Percentiles rank a stretch among this genome's conserved stretches.
phyloP scores from a whole-genome alignment of 2,888 invertebrate genomes.

The Melanophora roralis region DNA sequence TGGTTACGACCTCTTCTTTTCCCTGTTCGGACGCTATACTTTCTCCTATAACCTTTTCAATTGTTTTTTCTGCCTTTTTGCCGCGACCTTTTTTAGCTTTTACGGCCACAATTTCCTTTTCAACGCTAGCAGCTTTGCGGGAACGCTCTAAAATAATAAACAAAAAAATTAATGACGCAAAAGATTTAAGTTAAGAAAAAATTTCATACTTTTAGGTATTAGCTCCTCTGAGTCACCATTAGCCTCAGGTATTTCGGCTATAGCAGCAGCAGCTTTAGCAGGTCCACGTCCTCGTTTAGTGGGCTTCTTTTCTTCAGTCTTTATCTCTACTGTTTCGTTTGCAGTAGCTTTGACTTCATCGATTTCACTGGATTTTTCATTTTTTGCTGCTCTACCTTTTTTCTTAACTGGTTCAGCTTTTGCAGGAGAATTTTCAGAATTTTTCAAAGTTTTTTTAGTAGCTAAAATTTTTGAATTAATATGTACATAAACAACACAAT shows the following conservation, averaged over 20 bases:
- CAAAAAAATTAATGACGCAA: neutral
- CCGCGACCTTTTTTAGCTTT: slow-evolving; percentile 59
- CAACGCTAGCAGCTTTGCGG: slow-evolving; percentile 42
- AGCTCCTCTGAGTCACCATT: slow-evolving; percentile 33
- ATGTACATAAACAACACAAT: neutral
- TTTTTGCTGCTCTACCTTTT: slow-evolving; percentile 44
- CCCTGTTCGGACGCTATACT: neutral
- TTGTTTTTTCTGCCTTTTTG: slow-evolving; percentile 38
- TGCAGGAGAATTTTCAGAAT: slow-evolving; percentile 26
- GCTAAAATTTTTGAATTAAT: neutral
- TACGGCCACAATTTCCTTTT: slow-evolving; percentile 34
- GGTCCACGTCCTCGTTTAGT: slow-evolving; percentile 58
- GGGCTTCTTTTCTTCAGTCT: slow-evolving; percentile 57
- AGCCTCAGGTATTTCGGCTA: neutral
- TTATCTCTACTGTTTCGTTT: neutral
- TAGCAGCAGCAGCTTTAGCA: slow-evolving; percentile 59
- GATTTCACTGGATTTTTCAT: slow-evolving; percentile 49
- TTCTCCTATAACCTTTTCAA: slow-evolving; percentile 14
- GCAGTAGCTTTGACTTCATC: neutral
- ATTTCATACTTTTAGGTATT: slow-evolving; percentile 47
- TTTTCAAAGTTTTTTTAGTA: slow-evolving; percentile 50
- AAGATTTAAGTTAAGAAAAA: neutral
- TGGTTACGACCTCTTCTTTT: slow-evolving; percentile 41
- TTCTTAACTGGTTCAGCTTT: slow-evolving; percentile 45
- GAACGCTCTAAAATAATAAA: slow-evolving; percentile 40